Base-by-base conservation (phyloP, 2,113 vertebrate species). In the Onychostoma macrolepis region DNA sequence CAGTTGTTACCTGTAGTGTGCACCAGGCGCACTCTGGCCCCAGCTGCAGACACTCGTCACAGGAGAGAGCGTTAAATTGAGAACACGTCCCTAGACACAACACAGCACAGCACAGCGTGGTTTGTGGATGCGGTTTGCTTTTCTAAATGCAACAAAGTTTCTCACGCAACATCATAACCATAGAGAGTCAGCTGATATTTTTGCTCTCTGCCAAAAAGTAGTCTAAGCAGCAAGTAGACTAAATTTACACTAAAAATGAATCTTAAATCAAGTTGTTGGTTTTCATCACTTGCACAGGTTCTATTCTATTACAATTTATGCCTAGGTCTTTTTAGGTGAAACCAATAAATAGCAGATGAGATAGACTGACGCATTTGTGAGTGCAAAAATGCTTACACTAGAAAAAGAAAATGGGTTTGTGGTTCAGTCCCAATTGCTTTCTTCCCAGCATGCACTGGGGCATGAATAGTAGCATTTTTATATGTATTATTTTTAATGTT, bases 21-120 rank as follows among this genome's bases (percentile, higher is more conserved):
- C 98, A 99, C 98, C 98, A 99, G 90, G 96, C 97, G 11, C 98
- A 99, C 80, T 94, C 93, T 36, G 97, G 96, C 92, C 97, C 96
- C 6, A 95, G 93, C 91, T 96, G 95, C 89, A 99, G 95, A 94
- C 98, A 99, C 63, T 97, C 95, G 81, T 95, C 96, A 94, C 98
- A 99, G 90, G 95, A 96, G 90, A 95, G 93, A 89, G 95, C 89
- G 19, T 91, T 95, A 88, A 94, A 95, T 74, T 89, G 63, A 84
- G 95, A 94, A 92, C 98, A 99, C 82, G 91, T 94, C 92, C 97
- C 97, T 99, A 90, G 3, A 56, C 30, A 13, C 24, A 19, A 89
- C 41, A 79, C 28, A 13, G 43, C 26, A 15, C n/a, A 21, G 45
- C n/a, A 43, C 77, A 50, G 6, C 15, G 53, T 45, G 74, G 85